These are phyloP conservation scores for Lophotis ruficrista DNA, from an alignment of 2,113 vertebrate species.

Conservation along the genomic window DNA sequence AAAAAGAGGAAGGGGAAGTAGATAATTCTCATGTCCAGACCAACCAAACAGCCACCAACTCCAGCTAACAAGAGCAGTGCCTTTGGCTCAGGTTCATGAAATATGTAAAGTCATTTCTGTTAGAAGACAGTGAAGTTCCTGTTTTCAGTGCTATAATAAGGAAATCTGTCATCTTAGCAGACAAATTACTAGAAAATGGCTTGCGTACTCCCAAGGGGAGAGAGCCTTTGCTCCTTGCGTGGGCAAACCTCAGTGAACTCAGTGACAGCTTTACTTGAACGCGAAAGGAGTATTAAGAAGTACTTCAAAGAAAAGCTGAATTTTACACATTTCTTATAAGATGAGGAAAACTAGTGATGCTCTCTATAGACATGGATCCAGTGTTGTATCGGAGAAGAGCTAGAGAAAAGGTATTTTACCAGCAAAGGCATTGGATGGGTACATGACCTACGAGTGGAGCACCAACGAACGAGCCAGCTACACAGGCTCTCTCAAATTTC, in stretches of 20 bases:
- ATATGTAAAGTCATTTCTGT: slow-evolving; percentile 42
- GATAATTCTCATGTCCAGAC: slow-evolving; percentile 60
- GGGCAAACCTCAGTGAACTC: slow-evolving; percentile 27
- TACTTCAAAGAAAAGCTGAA: background rate
- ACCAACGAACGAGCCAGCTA: background rate
- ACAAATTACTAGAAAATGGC: slow-evolving; percentile 28
- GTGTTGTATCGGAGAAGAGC: background rate
- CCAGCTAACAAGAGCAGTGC: slow-evolving; percentile 28
- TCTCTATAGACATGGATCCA: background rate
- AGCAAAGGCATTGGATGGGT: background rate
- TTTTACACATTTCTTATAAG: background rate
- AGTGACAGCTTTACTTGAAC: background rate
- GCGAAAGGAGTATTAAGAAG: background rate
- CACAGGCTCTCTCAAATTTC: background rate
- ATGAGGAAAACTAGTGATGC: background rate
- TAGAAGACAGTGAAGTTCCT: slow-evolving; percentile 55
- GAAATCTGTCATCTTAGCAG: slow-evolving; percentile 31
- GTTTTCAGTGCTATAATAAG: slow-evolving; percentile 54
- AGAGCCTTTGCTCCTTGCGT: background rate
- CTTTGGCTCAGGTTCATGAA: slow-evolving; percentile 65
- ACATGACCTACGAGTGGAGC: fast-evolving
- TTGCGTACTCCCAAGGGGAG: background rate
- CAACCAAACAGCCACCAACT: slow-evolving; percentile 51
- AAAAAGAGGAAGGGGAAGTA: slow-evolving; percentile 65
- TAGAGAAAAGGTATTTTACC: background rate